Evolutionary conservation across 2,888 invertebrate species (phyloP).

Genomic region (Mycalesis mineus): DNA sequence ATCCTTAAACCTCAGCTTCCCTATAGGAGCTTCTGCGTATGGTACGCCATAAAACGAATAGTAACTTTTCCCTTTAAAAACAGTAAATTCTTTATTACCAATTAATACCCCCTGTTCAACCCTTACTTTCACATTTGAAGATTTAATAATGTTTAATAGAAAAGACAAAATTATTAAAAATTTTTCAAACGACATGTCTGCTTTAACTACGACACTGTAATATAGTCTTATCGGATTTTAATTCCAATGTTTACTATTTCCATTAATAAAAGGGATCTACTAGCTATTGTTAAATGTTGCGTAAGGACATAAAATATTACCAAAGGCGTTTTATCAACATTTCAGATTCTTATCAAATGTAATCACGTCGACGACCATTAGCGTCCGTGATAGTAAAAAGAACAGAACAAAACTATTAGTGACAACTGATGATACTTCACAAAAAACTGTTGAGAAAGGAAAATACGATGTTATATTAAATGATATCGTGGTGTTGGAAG

Average conservation of each 20-base stretch:
- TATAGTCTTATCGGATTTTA: constrained; percentile 17
- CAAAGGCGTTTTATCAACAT: not conserved
- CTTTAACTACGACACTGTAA: constrained; percentile 3
- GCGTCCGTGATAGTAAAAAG: constrained; percentile 42
- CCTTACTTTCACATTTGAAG: constrained; percentile 46
- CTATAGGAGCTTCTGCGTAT: constrained; percentile 57
- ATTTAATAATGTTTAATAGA: constrained; percentile 28
- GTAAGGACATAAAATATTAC: not conserved
- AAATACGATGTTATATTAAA: constrained; percentile 57
- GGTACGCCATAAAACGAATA: constrained; percentile 66
- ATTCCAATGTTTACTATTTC: constrained; percentile 20
- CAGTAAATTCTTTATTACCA: constrained; percentile 45
- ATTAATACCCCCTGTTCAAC: constrained; percentile 52
- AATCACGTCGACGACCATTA: constrained; percentile 39
- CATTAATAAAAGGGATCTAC: not conserved
- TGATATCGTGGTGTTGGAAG: constrained; percentile 42
- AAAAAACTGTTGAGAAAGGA: constrained; percentile 50
- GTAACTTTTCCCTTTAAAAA: constrained; percentile 48
- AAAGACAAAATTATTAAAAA: constrained; percentile 33
- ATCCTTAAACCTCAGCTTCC: constrained; percentile 58
- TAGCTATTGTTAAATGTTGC: not conserved
- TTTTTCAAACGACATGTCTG: constrained; percentile 36
- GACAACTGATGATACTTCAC: constrained; percentile 42
- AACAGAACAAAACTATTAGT: constrained; percentile 45
- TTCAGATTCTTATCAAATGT: constrained; percentile 65